Percentiles rank a stretch among this genome's conserved stretches.
These are phyloP conservation scores for Mastomys coucha DNA, from an alignment of 2,113 vertebrate genomes.

Conservation along the genomic window DNA sequence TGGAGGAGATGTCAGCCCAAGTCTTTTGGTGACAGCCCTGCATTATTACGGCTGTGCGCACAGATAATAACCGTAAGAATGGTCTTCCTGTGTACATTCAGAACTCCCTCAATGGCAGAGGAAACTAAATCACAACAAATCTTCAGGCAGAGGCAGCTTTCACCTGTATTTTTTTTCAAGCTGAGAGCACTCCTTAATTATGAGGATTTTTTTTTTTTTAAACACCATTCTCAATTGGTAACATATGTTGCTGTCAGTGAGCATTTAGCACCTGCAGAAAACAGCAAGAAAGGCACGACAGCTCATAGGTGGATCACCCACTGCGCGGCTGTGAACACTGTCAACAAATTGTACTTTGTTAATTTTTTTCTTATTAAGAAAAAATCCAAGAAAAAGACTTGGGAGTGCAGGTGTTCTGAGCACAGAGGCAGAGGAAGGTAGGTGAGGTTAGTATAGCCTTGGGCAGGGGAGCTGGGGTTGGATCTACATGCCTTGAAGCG, in stretches of 20 bases:
- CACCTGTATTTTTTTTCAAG: conserved; percentile 84
- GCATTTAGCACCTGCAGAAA: conserved; percentile 92
- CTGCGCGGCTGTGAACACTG: conserved; percentile 80
- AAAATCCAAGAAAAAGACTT: conserved; percentile 78
- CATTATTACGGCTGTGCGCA: conserved; percentile 63
- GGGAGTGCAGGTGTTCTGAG: conserved; percentile 83
- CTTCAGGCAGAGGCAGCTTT: conserved; percentile 82
- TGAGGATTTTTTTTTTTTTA: conserved; percentile 77
- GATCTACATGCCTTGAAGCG: conserved; percentile 2
- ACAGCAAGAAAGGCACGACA: conserved; percentile 87
- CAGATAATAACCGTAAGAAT: conserved; percentile 54
- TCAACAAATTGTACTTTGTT: conserved; percentile 90
- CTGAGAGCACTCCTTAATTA: conserved; percentile 88
- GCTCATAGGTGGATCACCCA: conserved; percentile 85
- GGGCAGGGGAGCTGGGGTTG: conserved; percentile 56
- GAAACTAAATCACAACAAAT: conserved; percentile 74
- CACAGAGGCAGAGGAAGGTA: conserved; percentile 54
- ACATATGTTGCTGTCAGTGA: conserved; percentile 92
- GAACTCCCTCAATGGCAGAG: conserved; percentile 68
- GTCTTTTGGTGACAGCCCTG: conserved; percentile 55
- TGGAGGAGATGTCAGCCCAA: background rate
- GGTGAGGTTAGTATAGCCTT: conserved; percentile 70
- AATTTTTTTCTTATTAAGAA: conserved; percentile 88
- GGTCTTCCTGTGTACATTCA: conserved; percentile 56
- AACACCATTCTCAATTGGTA: conserved; percentile 86